Evolutionary conservation across 1,140 invertebrate genomes (phyloP), one percentile per base, ranked within the genome.

Genomic region (Hyposmocoma kahamanoa): DNA sequence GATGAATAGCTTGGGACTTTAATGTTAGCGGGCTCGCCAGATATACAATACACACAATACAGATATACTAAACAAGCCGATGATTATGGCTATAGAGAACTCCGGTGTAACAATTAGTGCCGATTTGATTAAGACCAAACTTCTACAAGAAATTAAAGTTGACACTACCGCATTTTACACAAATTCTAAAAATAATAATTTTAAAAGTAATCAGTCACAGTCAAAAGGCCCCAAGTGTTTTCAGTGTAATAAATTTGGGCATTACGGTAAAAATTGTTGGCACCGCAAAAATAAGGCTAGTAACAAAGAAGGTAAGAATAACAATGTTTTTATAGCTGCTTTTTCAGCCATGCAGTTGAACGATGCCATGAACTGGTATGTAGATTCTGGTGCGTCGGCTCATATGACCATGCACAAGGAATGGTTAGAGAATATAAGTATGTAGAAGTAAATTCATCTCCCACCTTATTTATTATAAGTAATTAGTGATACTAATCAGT

Each of bases 381-480:
- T 32, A 20, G 24, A 51, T n/a, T 28, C 19, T 10, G 22, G 18
- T 15, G 22, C 20, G 9, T 39, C 36, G 4, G 20, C 20, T 15
- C 36, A 39, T 5, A 48, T 22, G 13, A 39, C 36, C 6, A 48
- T 52, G 42, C 39, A 47, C 36, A 32, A 20, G 17, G 42, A 45
- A 11, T 47, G 39, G 22, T 36, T 57, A 18, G 22, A 20, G 2
- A 28, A 45, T 45, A 13, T 18, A 9, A 45, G n/a, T n/a, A n/a
- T n/a, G n/a, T n/a, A n/a, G n/a, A n/a, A n/a, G n/a, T n/a, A n/a
- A n/a, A n/a, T n/a, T n/a, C n/a, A n/a, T n/a, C n/a, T n/a, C n/a
- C n/a, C n/a, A n/a, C n/a, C n/a, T n/a, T n/a, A n/a, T n/a, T n/a
- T n/a, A n/a, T n/a, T n/a, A n/a, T n/a, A n/a, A n/a, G n/a, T n/a